Conservation (phyloP, 2,797 vertebrate genomes). For the Neostethus bicornis region DNA sequence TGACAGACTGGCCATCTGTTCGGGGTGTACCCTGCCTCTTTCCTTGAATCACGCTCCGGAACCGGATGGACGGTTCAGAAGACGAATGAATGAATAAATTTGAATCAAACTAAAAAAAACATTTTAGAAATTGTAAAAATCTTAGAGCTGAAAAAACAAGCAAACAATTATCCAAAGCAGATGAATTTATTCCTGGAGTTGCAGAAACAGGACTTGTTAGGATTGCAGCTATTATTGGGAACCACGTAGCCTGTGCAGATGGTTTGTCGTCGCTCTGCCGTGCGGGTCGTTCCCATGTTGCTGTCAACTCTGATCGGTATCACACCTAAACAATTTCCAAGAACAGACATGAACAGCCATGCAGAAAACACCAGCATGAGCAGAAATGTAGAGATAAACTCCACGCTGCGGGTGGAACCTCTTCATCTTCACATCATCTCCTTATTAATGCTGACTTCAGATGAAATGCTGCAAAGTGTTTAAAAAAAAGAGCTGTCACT, state of each 20-base stretch:
- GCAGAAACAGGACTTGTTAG: too few relatives aligned
- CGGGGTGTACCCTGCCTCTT: too few relatives aligned
- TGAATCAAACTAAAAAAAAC: too few relatives aligned
- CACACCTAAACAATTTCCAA: slow-evolving; percentile 26
- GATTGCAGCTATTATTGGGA: neutral
- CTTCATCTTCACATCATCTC: slow-evolving; percentile 42
- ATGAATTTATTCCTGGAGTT: too few relatives aligned
- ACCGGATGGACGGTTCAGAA: too few relatives aligned
- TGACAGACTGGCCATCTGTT: too few relatives aligned
- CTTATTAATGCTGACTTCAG: slow-evolving; percentile 33
- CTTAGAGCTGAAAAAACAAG: too few relatives aligned
- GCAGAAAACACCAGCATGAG: slow-evolving; percentile 40
- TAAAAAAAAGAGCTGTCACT: slow-evolving; percentile 20
- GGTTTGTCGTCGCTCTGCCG: slow-evolving; percentile 10
- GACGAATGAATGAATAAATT: too few relatives aligned
- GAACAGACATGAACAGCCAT: slow-evolving; percentile 38
- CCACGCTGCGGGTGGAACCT: slow-evolving; percentile 27
- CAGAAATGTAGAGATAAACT: slow-evolving; percentile 32
- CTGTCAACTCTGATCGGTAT: slow-evolving; percentile 23
- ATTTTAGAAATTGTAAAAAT: too few relatives aligned
- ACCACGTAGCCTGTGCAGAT: neutral
- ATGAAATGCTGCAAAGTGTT: slow-evolving; percentile 13
- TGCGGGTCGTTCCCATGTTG: slow-evolving; percentile 5
- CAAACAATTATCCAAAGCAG: too few relatives aligned
- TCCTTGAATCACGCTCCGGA: too few relatives aligned